phyloP scores from a whole-genome alignment of 2,888 invertebrate species.

The Ypsolopha sequella region DNA sequence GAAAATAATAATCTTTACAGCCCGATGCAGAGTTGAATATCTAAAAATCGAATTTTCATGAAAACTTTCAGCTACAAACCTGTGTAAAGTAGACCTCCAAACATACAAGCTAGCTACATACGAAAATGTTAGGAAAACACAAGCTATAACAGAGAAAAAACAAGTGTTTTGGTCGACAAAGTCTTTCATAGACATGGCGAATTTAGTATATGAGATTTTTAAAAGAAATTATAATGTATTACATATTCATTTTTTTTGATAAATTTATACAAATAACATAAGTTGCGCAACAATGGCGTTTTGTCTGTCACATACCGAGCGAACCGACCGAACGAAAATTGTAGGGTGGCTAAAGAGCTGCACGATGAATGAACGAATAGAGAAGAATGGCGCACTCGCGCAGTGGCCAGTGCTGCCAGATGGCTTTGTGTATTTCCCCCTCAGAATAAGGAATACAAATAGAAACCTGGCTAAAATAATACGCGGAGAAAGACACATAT shows the following conservation, averaged over 20 bases:
- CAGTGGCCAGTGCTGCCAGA: no score
- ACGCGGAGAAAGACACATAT: no score
- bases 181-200: neutral
- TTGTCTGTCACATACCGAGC: no score
- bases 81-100: conserved; percentile 83
- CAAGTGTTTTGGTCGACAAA: conserved; percentile 35
- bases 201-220: no score
- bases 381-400: neutral
- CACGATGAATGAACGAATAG: no score
- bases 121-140: conserved; percentile 80
- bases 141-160: conserved; percentile 76
- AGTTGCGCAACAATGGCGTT: conserved; percentile 4
- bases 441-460: no score
- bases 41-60: neutral
- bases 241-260: neutral
- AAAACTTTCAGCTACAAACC: conserved; percentile 34
- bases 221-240: neutral
- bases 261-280: neutral
- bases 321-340: no score
- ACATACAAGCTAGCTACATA: conserved; percentile 92
- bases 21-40: neutral
- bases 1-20: neutral
- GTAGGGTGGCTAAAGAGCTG: no score
- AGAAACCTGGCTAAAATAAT: no score
- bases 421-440: no score